Base-by-base conservation (phyloP, 2,113 vertebrate genomes). In the Gorsachius goisagi region DNA sequence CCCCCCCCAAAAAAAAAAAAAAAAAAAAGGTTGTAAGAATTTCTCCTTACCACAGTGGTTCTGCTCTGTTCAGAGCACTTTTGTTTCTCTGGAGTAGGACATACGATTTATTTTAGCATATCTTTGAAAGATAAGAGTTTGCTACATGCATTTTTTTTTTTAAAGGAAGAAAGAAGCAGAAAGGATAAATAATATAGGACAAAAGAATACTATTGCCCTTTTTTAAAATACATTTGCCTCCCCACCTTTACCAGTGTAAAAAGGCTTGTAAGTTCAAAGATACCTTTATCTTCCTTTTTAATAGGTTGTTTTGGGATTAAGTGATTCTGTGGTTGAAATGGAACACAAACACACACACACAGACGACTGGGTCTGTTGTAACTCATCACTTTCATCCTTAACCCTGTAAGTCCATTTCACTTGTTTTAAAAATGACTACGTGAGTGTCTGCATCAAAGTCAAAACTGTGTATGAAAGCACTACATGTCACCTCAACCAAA, bases 281-380 rank as follows among this genome's bases (percentile, higher is more conserved):
- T 55, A 68, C 30, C 39, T 81, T 94, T 94, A 92, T 94, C 90
- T 93, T 76, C 52, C 56, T 47, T 80, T 92, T 71, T 52, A 85
- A 73, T 75, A 64, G 33, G 47, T 93, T 87, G 37, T 60, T 96
- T 88, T 67, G 52, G 76, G 64, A 90, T 94, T 96, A 95, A 74
- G 55, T 2, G 12, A 53, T 92, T 80, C 76, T 90, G n/a, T 60
- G 47, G 44, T 39, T 86, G 68, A 59, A 92, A 39, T 63, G 73
- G 56, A 92, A 49, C 7, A 15, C 23, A 60, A 28, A 44, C 28
- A 27, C 37, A 49, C 7, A 15, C 23, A 60, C 28, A 15, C 28
- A 27, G 0, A 55, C 58, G 53, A 59, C 85, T 82, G 53, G 7
- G 9, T 90, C 83, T 94, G 24, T 83, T 91, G 37, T 93, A 92